Conservation (phyloP, 2,888 invertebrate genomes). For the Entomobrya multifasciata region DNA sequence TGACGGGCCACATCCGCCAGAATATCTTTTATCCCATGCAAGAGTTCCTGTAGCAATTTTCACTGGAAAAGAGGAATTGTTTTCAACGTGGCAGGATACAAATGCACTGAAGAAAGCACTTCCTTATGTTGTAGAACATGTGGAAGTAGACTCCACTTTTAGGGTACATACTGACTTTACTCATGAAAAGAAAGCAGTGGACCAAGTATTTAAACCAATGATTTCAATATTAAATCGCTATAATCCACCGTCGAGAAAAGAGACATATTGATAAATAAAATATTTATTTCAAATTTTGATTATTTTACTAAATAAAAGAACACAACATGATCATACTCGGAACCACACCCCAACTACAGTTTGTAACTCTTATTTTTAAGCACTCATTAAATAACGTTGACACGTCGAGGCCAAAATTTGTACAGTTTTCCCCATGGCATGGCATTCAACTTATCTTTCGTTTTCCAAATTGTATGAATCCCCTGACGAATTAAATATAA, state of each 20-base stretch:
- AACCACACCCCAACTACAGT: too few species aligned
- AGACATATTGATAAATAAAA: neutral
- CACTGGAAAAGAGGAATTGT: conserved; percentile 55
- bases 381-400: too few species aligned
- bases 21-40: conserved; percentile 53
- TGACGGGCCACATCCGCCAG: conserved; percentile 46
- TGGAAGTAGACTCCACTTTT: conserved; percentile 54
- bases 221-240: conserved; percentile 26
- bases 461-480: too few species aligned
- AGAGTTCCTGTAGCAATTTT: conserved; percentile 51
- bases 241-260: too few species aligned
- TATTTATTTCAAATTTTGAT: too few species aligned
- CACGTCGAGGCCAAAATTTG: too few species aligned
- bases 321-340: too few species aligned
- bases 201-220: conserved; percentile 61
- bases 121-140: conserved; percentile 48
- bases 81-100: conserved; percentile 51
- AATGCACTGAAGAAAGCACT: conserved; percentile 34
- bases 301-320: too few species aligned
- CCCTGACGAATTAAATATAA: too few species aligned
- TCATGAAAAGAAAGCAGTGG: conserved; percentile 49
- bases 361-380: too few species aligned
- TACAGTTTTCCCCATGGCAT: too few species aligned
- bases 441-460: too few species aligned
- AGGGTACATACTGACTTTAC: conserved; percentile 67